Evolutionary conservation across 2,113 vertebrate genomes (phyloP), one percentile per base, ranked within the genome.

Genomic region (Gorsachius goisagi): DNA sequence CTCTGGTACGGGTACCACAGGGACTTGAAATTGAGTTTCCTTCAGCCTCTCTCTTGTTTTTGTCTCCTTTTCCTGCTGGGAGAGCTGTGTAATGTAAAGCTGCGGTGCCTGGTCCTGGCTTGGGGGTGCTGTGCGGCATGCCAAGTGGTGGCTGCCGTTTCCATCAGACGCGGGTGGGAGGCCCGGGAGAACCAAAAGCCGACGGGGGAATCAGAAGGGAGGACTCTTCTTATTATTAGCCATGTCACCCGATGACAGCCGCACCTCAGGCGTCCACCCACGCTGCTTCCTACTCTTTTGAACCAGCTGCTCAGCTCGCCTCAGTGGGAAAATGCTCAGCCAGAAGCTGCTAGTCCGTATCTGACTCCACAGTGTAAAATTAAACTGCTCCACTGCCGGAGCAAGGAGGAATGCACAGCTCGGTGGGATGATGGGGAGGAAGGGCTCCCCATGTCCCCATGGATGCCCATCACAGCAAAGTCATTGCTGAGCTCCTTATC

Each of bases 161-260:
- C 59, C 52, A 35, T 44, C 84, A 77, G 68, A 68, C 1, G 0
- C 2, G 6, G 7, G 84, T 77, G 69, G 73, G 60, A 95, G 9
- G 58, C 39, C 30, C 0, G 0, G 27, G 53, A 95, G 55, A 93
- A 60, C 37, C 39, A 79, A 75, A 89, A 69, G 33, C 33, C 6
- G 0, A 23, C 4, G 4, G 49, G 26, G 37, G 13, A 89, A 85
- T 90, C 75, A 91, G 69, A 88, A 85, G 30, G 30, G 67, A 94
- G 55, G 55, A 63, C 35, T 87, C 20, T 58, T 68, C 5, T 90
- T 95, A 58, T 85, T 92, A 82, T 91, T 82, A 96, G 45, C 66
- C 49, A 22, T 77, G 85, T 66, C 64, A 77, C 11, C 16, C 0
- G 2, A 44, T 88, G 88, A 93, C 89, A 85, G 83, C 41, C 8